A percentile compares a stretch with the other conserved stretches of the same genome.
Evolutionary conservation across 2,888 invertebrate genomes (phyloP).

Genomic region (Stenotaenia linearis): DNA sequence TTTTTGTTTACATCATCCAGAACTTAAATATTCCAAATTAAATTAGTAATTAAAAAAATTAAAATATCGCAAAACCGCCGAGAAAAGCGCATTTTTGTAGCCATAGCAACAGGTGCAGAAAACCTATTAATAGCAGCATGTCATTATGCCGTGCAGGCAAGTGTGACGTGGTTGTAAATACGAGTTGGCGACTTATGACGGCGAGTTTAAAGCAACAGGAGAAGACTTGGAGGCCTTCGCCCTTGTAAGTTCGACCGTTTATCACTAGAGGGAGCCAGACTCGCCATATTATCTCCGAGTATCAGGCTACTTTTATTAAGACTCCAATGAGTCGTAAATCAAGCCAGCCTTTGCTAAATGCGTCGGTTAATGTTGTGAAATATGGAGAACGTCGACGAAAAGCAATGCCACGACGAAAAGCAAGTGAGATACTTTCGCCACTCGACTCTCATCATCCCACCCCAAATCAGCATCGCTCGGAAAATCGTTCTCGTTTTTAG

Average conservation of each 20-base stretch:
- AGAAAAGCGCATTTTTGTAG: background rate
- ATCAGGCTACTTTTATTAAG: slow-evolving; percentile 34
- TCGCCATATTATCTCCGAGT: slow-evolving; percentile 30
- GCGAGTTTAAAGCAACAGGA: background rate
- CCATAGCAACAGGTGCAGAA: slow-evolving; percentile 16
- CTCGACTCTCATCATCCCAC: background rate
- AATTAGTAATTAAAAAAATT: background rate
- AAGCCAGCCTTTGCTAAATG: slow-evolving; percentile 27
- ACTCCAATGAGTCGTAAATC: slow-evolving; percentile 33
- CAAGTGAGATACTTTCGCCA: slow-evolving; percentile 3
- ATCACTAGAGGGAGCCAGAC: slow-evolving; percentile 21
- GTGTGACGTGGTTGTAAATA: slow-evolving; percentile 2
- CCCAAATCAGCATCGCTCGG: background rate
- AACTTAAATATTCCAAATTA: too few species aligned
- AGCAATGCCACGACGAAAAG: slow-evolving; percentile 8
- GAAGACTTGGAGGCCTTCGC: slow-evolving; percentile 8
- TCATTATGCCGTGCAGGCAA: background rate
- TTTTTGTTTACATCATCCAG: too few species aligned
- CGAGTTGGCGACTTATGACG: background rate
- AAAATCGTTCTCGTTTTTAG: background rate
- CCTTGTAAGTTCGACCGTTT: slow-evolving; percentile 2
- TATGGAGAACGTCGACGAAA: slow-evolving; percentile 28
- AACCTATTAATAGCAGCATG: background rate
- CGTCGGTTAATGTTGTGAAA: slow-evolving; percentile 32
- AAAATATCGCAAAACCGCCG: background rate